Conservation (phyloP, 2,113 vertebrate genomes). For the Oenanthe melanoleuca region DNA sequence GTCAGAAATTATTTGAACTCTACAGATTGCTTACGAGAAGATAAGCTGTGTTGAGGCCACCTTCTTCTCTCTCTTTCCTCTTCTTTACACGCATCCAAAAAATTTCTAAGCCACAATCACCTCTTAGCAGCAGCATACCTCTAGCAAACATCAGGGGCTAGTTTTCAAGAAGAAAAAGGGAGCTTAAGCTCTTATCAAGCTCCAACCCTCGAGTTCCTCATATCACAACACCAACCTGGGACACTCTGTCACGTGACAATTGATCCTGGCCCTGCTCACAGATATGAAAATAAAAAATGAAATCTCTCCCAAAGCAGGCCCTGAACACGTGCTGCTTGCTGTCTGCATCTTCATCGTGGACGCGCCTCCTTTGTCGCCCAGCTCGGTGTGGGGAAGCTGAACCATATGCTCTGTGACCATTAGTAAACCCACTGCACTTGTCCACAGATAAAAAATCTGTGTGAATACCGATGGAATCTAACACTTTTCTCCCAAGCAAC, state of each 20-base stretch:
- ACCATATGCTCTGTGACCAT: conserved; percentile 20
- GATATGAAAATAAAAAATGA: background rate
- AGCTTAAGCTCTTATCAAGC: background rate
- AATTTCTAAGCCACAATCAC: background rate
- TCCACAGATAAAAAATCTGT: background rate
- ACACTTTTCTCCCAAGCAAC: background rate
- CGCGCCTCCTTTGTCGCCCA: fast-evolving
- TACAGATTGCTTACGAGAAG: background rate
- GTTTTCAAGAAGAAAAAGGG: background rate
- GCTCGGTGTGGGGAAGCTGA: background rate
- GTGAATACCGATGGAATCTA: background rate
- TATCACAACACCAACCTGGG: too few species aligned
- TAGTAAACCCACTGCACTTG: background rate
- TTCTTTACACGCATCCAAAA: background rate
- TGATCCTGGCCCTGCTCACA: background rate
- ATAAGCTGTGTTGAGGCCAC: background rate
- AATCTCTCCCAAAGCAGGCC: background rate
- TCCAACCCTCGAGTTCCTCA: fast-evolving
- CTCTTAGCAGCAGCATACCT: background rate
- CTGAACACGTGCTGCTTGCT: background rate
- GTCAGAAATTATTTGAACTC: background rate
- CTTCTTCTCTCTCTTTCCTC: background rate
- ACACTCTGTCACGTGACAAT: background rate
- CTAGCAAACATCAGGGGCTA: background rate
- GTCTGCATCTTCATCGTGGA: background rate